A percentile compares a stretch with the other conserved stretches of the same genome.
Conservation (phyloP, 2,797 vertebrate species). For the Cyprinella venusta region DNA sequence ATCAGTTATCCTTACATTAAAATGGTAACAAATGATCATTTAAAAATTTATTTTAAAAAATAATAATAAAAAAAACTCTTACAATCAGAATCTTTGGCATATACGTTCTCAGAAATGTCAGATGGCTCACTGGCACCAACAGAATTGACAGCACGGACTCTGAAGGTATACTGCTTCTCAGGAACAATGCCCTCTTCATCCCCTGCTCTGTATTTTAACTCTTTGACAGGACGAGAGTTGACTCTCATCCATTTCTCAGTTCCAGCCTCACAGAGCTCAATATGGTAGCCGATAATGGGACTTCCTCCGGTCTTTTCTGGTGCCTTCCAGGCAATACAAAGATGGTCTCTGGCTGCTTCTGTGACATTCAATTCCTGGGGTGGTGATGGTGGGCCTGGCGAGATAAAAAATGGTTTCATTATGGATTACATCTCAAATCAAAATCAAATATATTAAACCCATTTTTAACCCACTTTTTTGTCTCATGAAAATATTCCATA, state of each 20-base stretch:
- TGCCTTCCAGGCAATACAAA: slow-evolving; percentile 93
- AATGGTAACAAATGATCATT: slow-evolving; percentile 9
- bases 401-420: slow-evolving; percentile 28
- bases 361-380: slow-evolving; percentile 93
- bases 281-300: slow-evolving; percentile 90
- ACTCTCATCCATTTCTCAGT: slow-evolving; percentile 99
- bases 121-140: slow-evolving; percentile 94
- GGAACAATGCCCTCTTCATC: slow-evolving; percentile 91
- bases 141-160: slow-evolving; percentile 94
- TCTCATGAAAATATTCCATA: too few species aligned
- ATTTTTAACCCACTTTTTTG: neutral
- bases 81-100: slow-evolving; percentile 96
- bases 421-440: neutral
- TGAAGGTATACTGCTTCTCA: slow-evolving; percentile 93
- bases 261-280: slow-evolving; percentile 94
- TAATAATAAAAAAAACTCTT: slow-evolving; percentile 56
- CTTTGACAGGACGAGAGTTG: slow-evolving; percentile 97
- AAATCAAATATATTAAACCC: slow-evolving; percentile 10
- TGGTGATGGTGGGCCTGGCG: slow-evolving; percentile 88
- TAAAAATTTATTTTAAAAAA: neutral
- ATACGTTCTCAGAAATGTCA: slow-evolving; percentile 94
- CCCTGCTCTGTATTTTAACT: slow-evolving; percentile 85
- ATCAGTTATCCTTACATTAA: neutral
- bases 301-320: slow-evolving; percentile 91
- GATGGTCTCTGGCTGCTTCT: slow-evolving; percentile 88